Evolutionary conservation across 2,797 vertebrate genomes (phyloP), one percentile per base, ranked within the genome.

Genomic region (Spinus pinus): DNA sequence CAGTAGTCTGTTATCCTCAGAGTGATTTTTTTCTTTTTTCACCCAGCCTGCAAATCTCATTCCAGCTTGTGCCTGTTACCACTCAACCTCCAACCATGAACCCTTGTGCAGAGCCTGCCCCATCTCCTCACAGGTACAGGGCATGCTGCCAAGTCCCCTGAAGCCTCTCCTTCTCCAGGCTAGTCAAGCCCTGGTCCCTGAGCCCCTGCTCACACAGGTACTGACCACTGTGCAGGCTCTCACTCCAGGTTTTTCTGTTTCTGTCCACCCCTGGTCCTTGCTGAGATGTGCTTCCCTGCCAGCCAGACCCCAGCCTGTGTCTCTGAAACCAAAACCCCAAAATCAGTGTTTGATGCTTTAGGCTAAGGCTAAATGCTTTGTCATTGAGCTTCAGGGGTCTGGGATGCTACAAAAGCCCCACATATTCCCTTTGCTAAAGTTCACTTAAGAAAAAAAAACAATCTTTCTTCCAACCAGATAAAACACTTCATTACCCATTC

Each of bases 211-310:
- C 33, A n/a, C 28, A 56, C 15, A 51, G 46, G 10, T 16, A 30
- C 13, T 35, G 49, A n/a, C 20, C 46, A 13, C 2, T 9, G 51
- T 33, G 31, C 49, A 64, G 16, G 18, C 8, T 56, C 54, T 53
- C 64, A 14, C 47, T 53, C 33, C 64, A 69, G 41, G 24, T 12
- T 73, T 39, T 65, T 16, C 22, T 44, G 30, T 24, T 57, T 46
- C n/a, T 30, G 14, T 12, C 19, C n/a, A 39, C 18, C 0, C 0
- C 14, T 17, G n/a, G 14, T 41, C 14, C 31, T 39, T 67, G 62
- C 51, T 56, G 12, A 31, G 37, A 73, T 67, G 19, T 30, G 8
- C 67, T 22, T n/a, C 39, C 47, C 42, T 70, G 42, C 14, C 51
- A 77, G 25, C 19, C 37, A 61, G 47, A 57, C 3, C 44, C 35